A percentile compares a stretch with the other conserved stretches of the same genome.
Conservation (phyloP, 2,113 vertebrate genomes). For the Anolis carolinensis region DNA sequence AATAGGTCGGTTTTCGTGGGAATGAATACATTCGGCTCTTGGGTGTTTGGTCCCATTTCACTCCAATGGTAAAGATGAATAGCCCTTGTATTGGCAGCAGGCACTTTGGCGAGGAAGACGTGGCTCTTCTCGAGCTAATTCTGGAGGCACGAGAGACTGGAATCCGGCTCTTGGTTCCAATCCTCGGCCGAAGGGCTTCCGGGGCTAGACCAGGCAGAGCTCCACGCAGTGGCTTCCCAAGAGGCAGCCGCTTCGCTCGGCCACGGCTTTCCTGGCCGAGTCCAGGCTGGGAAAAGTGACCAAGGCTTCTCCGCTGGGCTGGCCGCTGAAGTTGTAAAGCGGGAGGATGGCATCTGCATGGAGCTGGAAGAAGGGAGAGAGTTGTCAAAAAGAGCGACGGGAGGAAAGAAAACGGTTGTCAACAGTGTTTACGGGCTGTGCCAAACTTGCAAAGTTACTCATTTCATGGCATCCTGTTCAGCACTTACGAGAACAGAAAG, state of each 20-base stretch:
- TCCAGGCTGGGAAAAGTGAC: constrained; percentile 89
- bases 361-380: constrained; percentile 75
- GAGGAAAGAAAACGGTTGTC: neutral
- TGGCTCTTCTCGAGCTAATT: constrained; percentile 41
- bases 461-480: too few relatives aligned
- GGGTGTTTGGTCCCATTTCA: neutral
- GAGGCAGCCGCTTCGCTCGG: constrained; percentile 79
- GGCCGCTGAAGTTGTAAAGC: constrained; percentile 88
- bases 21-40: neutral
- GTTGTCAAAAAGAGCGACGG: neutral
- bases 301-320: constrained; percentile 89
- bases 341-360: constrained; percentile 85
- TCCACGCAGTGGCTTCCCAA: constrained; percentile 81
- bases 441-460: too few relatives aligned
- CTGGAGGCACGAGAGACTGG: neutral
- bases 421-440: too few relatives aligned
- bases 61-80: constrained; percentile 8
- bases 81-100: constrained; percentile 39
- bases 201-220: constrained; percentile 76
- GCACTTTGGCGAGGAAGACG: constrained; percentile 42
- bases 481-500: neutral
- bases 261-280: constrained; percentile 81
- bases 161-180: constrained; percentile 34
- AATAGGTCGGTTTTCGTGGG: constrained; percentile 20
- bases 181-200: constrained; percentile 3